phyloP scores from a whole-genome alignment of 2,888 invertebrate species.

The Drosophila nigricruria region DNA sequence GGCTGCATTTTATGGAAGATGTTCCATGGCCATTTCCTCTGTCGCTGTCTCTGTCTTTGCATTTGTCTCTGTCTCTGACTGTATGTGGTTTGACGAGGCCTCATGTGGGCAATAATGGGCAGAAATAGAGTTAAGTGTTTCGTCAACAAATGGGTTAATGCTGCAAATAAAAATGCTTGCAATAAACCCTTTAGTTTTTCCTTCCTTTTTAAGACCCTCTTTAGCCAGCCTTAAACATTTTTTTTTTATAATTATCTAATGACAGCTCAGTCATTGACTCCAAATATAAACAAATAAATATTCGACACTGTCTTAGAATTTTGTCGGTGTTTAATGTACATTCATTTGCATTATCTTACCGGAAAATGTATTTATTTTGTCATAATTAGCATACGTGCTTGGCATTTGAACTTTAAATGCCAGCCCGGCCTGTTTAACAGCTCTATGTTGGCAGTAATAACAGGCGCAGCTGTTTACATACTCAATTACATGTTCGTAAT shows the following conservation, averaged over 20 bases:
- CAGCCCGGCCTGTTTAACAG: conserved; percentile 32
- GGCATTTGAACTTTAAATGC: conserved; percentile 62
- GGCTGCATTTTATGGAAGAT: conserved; percentile 67
- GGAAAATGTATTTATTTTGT: conserved; percentile 80
- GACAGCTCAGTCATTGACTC: conserved; percentile 17
- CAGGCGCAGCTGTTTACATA: conserved; percentile 29
- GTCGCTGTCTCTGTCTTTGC: not conserved
- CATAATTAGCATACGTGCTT: conserved; percentile 77
- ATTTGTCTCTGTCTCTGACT: conserved; percentile 28
- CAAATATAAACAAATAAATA: conserved; percentile 44
- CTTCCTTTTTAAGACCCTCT: not conserved
- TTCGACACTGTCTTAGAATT: conserved; percentile 28
- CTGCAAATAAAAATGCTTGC: conserved; percentile 33
- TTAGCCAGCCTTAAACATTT: not conserved
- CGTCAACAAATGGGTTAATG: conserved; percentile 43
- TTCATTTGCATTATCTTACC: conserved; percentile 75
- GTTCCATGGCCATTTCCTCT: conserved; percentile 10
- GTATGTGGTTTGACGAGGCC: conserved; percentile 44
- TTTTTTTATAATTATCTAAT: conserved; percentile 9
- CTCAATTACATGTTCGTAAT: conserved; percentile 24
- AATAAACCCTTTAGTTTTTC: conserved; percentile 23
- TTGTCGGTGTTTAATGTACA: conserved; percentile 63
- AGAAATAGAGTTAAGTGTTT: conserved; percentile 55
- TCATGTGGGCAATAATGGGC: conserved; percentile 43
- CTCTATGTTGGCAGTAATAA: conserved; percentile 31